Conservation (phyloP, 2,888 invertebrate species). For the Dolichomitus sp. region DNA sequence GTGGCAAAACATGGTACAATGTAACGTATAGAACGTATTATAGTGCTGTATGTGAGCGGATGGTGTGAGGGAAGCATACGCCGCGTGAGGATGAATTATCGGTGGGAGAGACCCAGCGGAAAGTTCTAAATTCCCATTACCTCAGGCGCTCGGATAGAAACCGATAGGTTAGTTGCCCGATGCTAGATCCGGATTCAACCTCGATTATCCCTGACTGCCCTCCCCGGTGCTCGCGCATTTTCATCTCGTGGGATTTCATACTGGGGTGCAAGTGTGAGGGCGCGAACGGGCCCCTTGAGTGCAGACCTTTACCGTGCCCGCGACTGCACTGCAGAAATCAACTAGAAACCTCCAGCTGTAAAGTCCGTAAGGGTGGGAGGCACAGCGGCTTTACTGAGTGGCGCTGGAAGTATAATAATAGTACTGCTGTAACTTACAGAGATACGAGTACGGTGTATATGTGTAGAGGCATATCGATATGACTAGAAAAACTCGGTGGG, state of each 20-base stretch:
- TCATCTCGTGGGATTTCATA: constrained; percentile 36
- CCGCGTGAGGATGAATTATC: constrained; percentile 79
- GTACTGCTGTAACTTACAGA: not conserved
- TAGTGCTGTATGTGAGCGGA: not conserved
- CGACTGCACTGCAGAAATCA: not conserved
- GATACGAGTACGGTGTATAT: not conserved
- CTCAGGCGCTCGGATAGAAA: constrained; percentile 83
- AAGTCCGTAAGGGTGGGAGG: not conserved
- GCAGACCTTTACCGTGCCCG: not conserved
- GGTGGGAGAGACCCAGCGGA: constrained; percentile 75
- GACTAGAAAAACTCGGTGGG: not conserved
- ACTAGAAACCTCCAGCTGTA: not conserved
- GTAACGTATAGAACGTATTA: constrained; percentile 24
- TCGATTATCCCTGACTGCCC: constrained; percentile 61
- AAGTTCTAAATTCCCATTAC: constrained; percentile 85
- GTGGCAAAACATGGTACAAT: not conserved
- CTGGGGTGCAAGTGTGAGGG: not conserved
- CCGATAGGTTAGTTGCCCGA: constrained; percentile 80
- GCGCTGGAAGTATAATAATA: not conserved
- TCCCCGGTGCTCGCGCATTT: constrained; percentile 61
- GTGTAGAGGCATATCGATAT: not conserved
- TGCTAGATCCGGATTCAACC: constrained; percentile 70
- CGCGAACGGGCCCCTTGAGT: not conserved
- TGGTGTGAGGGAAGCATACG: constrained; percentile 64
- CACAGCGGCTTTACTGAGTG: not conserved